Evolutionary conservation across 2,888 invertebrate species (phyloP).

Genomic region (Gari tellinella): DNA sequence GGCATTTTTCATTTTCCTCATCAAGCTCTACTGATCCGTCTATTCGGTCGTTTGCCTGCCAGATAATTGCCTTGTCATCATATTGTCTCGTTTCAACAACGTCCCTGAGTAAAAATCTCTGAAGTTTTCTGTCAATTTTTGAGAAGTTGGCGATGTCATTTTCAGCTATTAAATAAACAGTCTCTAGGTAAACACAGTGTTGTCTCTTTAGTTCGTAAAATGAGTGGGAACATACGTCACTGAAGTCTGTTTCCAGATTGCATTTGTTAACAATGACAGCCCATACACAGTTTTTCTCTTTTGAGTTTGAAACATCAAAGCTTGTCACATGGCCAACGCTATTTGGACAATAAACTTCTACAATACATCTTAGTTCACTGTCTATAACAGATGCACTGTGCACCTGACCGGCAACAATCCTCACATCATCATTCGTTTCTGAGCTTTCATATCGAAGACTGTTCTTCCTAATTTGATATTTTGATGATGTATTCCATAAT

Average conservation of each 20-base stretch:
- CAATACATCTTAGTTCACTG: conserved; percentile 18
- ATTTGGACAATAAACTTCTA: conserved; percentile 17
- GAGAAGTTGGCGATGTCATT: background rate
- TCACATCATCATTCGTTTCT: conserved; percentile 12
- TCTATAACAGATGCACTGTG: conserved; percentile 22
- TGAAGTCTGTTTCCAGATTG: conserved; percentile 2
- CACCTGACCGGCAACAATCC: conserved; percentile 1
- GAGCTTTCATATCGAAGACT: conserved; percentile 1
- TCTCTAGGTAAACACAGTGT: conserved; percentile 19
- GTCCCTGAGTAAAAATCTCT: conserved; percentile 22
- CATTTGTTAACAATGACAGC: conserved; percentile 12
- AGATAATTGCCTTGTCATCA: background rate
- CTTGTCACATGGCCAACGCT: conserved; percentile 12
- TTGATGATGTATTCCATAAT: conserved; percentile 8
- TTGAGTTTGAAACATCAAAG: conserved; percentile 30
- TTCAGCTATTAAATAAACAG: background rate
- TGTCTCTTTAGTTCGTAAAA: conserved; percentile 20
- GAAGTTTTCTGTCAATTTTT: conserved; percentile 6
- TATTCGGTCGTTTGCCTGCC: conserved; percentile 4
- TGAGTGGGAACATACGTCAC: conserved; percentile 14
- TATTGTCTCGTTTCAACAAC: conserved; percentile 14
- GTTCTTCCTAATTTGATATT: conserved; percentile 14
- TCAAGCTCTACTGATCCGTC: conserved; percentile 15
- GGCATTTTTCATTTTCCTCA: background rate
- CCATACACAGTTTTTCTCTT: conserved; percentile 15